Conservation (phyloP, 2,888 invertebrate genomes). For the Megamerina dolium region DNA sequence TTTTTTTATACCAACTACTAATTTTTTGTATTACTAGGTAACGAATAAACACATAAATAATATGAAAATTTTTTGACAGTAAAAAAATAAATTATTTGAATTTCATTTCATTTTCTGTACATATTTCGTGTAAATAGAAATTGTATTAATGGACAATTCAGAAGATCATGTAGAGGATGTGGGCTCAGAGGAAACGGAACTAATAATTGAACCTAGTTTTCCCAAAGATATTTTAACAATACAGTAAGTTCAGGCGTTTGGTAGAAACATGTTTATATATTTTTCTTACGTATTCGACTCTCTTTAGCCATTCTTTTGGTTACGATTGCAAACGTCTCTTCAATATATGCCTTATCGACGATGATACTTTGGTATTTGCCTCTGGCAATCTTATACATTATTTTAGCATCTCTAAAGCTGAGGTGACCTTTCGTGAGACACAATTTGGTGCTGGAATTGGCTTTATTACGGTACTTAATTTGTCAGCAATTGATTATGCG, state of each 20-base stretch:
- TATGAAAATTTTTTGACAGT: not conserved
- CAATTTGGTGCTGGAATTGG: constrained; percentile 77
- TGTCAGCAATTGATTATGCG: no score
- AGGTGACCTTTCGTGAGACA: constrained; percentile 65
- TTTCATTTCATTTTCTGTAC: no score
- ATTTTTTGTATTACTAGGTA: not conserved
- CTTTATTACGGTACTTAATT: constrained; percentile 59
- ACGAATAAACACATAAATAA: not conserved
- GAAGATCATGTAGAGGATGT: not conserved
- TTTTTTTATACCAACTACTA: not conserved
- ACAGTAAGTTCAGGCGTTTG: no score
- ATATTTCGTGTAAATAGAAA: no score
- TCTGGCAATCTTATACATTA: constrained; percentile 79
- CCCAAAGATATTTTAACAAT: not conserved
- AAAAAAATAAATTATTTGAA: no score
- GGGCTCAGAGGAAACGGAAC: not conserved
- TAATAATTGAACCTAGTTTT: not conserved
- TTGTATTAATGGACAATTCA: no score
- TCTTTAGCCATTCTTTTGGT: constrained; percentile 60
- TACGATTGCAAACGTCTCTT: constrained; percentile 76
- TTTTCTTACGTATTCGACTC: not conserved
- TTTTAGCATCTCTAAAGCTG: constrained; percentile 60
- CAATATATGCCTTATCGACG: constrained; percentile 73
- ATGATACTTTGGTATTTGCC: constrained; percentile 67
- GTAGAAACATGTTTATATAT: not conserved